Base-by-base conservation (phyloP, 64 coral and sea anemone species). In the Actinia tenebrosa region DNA sequence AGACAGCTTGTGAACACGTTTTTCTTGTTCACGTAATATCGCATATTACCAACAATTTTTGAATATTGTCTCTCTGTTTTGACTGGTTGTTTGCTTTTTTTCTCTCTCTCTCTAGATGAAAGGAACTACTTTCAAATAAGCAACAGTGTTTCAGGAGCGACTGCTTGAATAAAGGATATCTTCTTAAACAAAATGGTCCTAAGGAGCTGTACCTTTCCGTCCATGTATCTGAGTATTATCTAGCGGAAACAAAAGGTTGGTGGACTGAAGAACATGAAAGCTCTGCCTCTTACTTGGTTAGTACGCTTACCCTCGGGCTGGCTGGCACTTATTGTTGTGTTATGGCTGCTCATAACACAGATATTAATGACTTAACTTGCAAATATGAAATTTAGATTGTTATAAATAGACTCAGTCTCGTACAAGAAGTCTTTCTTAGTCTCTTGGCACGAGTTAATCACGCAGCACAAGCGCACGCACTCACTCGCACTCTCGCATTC, bases 81-180 rank as follows among this genome's bases (percentile, higher is more conserved):
- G 63, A 66, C 63, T n/a, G 22, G 63, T 5, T 66, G 19, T 66
- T 66, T 81, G 15, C 22, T 53, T 81, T 81, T 81, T 53, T 37
- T 37, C 30, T 37, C 30, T 37, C 30, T 37, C 30, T 37, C 30
- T 45, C 43, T 45, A 81, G 79, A 81, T 81, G 79, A 81, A 50
- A 81, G 79, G 14, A 53, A 81, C 79, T 81, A 81, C 53, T 81
- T 22, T 53, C 79, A 81, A 19, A 81, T 81, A 7, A 45, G 53
- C 13, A 81, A 2, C 44, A 22, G 44, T 45, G 50, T 50, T 16
- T 47, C 77, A 79, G 77, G 45, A 79, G 10, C 10, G 7, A 9
- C 26, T 45, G 30, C 77, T 50, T 50, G 47, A 50, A 50, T 50
- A 50, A 50, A 50, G 47, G 47, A 50, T 37, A 37, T 37, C 30